These are phyloP conservation scores for Choristoneura rosaceana DNA, from an alignment of 2,888 invertebrate genomes.

Conservation along the genomic window DNA sequence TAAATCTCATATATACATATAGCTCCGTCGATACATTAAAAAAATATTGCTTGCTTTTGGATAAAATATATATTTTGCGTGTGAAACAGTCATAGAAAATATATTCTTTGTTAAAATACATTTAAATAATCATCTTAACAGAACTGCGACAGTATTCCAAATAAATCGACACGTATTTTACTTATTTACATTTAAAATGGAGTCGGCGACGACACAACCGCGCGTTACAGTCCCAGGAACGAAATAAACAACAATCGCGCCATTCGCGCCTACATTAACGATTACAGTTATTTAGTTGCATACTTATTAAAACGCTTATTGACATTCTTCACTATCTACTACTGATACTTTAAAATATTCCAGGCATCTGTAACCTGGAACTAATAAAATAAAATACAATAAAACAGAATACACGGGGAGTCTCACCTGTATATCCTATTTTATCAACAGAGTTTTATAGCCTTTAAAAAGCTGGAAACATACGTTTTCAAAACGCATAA, in stretches of 20 bases:
- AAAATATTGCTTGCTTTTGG: slow-evolving; percentile 28
- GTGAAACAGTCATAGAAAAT: slow-evolving; percentile 57
- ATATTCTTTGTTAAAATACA: slow-evolving; percentile 48
- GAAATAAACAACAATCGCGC: slow-evolving; percentile 8
- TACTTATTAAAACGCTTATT: neutral
- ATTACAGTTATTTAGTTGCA: neutral
- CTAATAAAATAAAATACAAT: neutral
- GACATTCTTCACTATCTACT: neutral
- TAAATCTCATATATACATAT: slow-evolving; percentile 4
- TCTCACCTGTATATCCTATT: no score
- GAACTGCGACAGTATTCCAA: slow-evolving; percentile 13
- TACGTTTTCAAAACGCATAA: neutral
- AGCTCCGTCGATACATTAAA: neutral
- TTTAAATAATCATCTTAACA: slow-evolving; percentile 39
- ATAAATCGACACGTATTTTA: slow-evolving; percentile 1
- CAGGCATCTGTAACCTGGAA: neutral
- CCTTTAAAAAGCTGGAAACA: neutral
- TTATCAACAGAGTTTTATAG: neutral
- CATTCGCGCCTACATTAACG: neutral
- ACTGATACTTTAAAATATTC: neutral
- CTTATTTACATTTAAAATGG: slow-evolving; percentile 15
- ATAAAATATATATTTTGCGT: slow-evolving; percentile 41
- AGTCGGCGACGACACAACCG: slow-evolving; percentile 16
- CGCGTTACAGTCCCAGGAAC: slow-evolving; percentile 19
- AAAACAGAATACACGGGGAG: neutral